phyloP scores from a whole-genome alignment of 1,140 invertebrate species.

The Pseudomyrmex sp. region DNA sequence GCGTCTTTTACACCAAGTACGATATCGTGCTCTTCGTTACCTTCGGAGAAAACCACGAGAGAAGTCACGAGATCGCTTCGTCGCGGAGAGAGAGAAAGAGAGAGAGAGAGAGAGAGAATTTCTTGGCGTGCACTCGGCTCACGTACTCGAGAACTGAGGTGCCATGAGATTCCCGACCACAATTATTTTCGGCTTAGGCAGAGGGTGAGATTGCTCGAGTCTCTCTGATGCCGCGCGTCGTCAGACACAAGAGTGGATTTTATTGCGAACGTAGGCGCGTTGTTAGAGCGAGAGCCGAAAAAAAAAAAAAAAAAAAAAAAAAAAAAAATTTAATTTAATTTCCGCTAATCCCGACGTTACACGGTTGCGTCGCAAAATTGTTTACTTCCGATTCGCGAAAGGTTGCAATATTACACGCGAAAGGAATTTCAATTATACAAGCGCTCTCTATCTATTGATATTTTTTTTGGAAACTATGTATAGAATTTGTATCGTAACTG shows the following conservation, averaged over 20 bases:
- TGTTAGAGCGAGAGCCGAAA: not conserved
- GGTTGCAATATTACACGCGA: not conserved
- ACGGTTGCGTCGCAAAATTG: slow-evolving; percentile 7
- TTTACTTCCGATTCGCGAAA: not conserved
- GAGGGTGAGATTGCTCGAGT: slow-evolving; percentile 58
- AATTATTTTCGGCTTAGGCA: slow-evolving; percentile 80
- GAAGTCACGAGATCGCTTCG: slow-evolving; percentile 38
- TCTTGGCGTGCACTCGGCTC: slow-evolving; percentile 76
- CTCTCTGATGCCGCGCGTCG: slow-evolving; percentile 43
- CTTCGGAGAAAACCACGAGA: not conserved
- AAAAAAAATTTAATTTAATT: not conserved
- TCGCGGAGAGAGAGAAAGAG: slow-evolving; percentile 40
- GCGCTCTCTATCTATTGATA: no score
- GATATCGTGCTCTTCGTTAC: slow-evolving; percentile 23
- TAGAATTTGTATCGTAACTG: not conserved
- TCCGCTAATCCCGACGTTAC: slow-evolving; percentile 13
- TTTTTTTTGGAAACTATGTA: no score
- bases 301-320: no score
- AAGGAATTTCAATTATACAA: not conserved
- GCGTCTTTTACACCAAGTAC: slow-evolving; percentile 10
- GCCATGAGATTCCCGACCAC: slow-evolving; percentile 65
- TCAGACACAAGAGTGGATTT: slow-evolving; percentile 24
- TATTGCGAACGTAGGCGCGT: slow-evolving; percentile 43
- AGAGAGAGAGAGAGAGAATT: slow-evolving; percentile 59
- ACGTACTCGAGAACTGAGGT: slow-evolving; percentile 66